A percentile compares a stretch with the other conserved stretches of the same genome.
These are phyloP conservation scores for Stictocephala bisonia DNA, from an alignment of 2,888 invertebrate species.

Conservation along the genomic window DNA sequence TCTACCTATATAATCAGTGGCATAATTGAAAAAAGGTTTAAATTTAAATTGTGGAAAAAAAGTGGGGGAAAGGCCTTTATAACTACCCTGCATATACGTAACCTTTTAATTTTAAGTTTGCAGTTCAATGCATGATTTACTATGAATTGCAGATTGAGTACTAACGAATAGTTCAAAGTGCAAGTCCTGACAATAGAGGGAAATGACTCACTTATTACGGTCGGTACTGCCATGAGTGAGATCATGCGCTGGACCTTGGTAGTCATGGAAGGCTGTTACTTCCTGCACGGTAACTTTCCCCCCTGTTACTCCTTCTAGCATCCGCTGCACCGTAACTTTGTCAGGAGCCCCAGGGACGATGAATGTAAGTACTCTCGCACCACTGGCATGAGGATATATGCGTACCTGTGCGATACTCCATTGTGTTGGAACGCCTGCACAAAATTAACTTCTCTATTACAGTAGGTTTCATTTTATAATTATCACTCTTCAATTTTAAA, in stretches of 20 bases:
- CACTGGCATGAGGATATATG: constrained; percentile 81
- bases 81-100: no score
- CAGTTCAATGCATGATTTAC: no score
- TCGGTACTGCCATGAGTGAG: constrained; percentile 43
- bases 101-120: no score
- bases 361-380: constrained; percentile 82
- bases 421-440: constrained; percentile 77
- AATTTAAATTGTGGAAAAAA: no score
- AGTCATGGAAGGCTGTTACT: constrained; percentile 70
- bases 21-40: no score
- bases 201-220: constrained; percentile 49
- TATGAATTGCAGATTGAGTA: no score
- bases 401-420: constrained; percentile 79
- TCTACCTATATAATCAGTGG: no score
- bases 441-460: no score
- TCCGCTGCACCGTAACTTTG: constrained; percentile 77
- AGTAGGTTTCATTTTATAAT: no score
- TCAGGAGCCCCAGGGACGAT: constrained; percentile 84
- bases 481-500: no score
- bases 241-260: constrained; percentile 42
- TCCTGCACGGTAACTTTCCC: constrained; percentile 81
- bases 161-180: neutral
- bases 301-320: constrained; percentile 79
- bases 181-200: neutral
- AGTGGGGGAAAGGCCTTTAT: no score